phyloP scores from a whole-genome alignment of 2,113 vertebrate genomes.

The Verasper variegatus region DNA sequence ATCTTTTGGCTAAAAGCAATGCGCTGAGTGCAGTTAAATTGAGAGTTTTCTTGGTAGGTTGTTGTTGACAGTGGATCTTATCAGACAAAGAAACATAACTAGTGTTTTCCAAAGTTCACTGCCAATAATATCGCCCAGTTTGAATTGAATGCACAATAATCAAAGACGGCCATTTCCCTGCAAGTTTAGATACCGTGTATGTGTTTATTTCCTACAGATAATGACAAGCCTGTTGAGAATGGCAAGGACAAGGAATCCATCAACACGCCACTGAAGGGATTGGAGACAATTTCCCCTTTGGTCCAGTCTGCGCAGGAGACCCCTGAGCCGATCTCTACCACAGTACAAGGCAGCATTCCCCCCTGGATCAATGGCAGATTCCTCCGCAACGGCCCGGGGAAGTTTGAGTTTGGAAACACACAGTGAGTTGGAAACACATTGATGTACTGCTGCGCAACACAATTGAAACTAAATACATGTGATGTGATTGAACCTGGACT shows the following conservation, averaged over 20 bases:
- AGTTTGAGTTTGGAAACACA: slow-evolving; percentile 93
- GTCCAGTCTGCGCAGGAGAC: slow-evolving; percentile 85
- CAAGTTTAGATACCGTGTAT: background rate
- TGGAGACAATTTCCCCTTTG: slow-evolving; percentile 84
- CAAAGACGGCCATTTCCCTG: no score
- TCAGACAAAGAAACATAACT: no score
- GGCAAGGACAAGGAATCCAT: background rate
- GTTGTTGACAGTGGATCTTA: no score
- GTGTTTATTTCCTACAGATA: slow-evolving; percentile 31
- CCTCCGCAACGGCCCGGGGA: slow-evolving; percentile 92
- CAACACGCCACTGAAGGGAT: slow-evolving; percentile 35
- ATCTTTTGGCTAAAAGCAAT: no score
- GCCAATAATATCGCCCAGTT: no score
- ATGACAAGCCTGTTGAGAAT: background rate
- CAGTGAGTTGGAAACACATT: slow-evolving; percentile 80
- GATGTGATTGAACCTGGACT: background rate
- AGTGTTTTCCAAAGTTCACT: no score
- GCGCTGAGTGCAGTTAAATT: no score
- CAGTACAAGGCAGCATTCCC: slow-evolving; percentile 86
- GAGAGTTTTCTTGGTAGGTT: no score
- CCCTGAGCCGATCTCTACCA: slow-evolving; percentile 78
- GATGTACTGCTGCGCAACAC: background rate
- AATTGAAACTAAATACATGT: background rate
- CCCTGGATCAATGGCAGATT: slow-evolving; percentile 89
- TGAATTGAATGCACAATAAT: no score